Evolutionary conservation across 2,888 invertebrate species (phyloP).

Genomic region (Neoascia interrupta): DNA sequence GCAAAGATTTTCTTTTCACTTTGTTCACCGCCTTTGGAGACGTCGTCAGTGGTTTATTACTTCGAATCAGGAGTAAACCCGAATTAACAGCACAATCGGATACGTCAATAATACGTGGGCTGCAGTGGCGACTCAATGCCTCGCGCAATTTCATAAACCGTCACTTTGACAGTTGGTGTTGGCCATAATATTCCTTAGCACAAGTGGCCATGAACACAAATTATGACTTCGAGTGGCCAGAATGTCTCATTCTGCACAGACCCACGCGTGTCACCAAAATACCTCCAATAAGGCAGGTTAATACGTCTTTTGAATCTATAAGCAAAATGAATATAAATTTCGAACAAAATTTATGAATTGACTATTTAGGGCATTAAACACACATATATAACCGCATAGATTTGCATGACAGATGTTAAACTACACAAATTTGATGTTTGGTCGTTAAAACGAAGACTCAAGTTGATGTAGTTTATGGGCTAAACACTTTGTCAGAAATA

Average conservation of each 20-base stretch:
- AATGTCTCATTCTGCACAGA: slow-evolving; percentile 34
- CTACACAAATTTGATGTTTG: slow-evolving; percentile 22
- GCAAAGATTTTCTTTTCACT: too few species aligned
- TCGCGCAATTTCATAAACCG: slow-evolving; percentile 48
- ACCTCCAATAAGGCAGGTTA: slow-evolving; percentile 33
- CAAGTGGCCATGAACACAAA: slow-evolving; percentile 54
- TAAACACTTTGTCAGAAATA: too few species aligned
- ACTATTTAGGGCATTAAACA: too few species aligned
- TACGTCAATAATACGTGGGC: too few species aligned
- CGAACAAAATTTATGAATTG: slow-evolving; percentile 37
- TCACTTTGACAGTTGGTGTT: slow-evolving; percentile 44
- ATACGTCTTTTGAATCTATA: slow-evolving; percentile 28
- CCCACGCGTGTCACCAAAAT: slow-evolving; percentile 41
- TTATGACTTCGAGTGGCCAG: slow-evolving; percentile 46
- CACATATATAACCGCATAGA: too few species aligned
- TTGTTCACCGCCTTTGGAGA: too few species aligned
- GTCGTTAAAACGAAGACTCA: slow-evolving; percentile 2
- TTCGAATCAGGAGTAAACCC: too few species aligned
- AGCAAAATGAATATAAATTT: slow-evolving; percentile 30
- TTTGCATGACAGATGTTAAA: too few species aligned
- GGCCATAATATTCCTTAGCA: slow-evolving; percentile 55
- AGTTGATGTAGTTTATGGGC: too few species aligned
- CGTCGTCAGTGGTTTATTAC: too few species aligned
- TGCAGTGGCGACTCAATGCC: slow-evolving; percentile 52
- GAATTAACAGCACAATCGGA: slow-evolving; percentile 53